Percentiles rank a stretch among this genome's conserved stretches.
phyloP scores from a whole-genome alignment of 2,797 vertebrate species.

The Salmo trutta region DNA sequence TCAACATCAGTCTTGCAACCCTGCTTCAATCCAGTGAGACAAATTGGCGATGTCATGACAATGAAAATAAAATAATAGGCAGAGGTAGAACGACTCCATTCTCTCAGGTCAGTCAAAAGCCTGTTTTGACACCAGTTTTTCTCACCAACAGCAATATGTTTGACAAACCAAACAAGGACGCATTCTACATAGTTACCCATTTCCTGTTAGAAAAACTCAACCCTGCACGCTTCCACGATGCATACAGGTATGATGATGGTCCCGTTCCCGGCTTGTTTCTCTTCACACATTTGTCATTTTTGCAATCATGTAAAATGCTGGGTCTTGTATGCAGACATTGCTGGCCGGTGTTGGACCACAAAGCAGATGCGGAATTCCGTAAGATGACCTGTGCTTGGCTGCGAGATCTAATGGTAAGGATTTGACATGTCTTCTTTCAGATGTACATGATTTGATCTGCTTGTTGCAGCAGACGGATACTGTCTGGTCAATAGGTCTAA shows the following conservation, averaged over 20 bases:
- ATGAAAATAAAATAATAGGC: neutral
- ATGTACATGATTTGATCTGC: neutral
- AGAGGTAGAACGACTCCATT: too few relatives aligned
- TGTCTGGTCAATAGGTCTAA: neutral
- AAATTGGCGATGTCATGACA: neutral
- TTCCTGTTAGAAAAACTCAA: conserved; percentile 86
- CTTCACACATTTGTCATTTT: neutral
- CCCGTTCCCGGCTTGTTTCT: neutral
- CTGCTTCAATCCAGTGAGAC: neutral
- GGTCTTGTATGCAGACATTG: conserved; percentile 68
- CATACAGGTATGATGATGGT: conserved; percentile 74
- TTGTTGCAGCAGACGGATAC: neutral
- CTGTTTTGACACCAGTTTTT: neutral
- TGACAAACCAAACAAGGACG: conserved; percentile 76
- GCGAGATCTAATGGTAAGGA: conserved; percentile 80
- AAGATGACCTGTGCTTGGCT: conserved; percentile 83
- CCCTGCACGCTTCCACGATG: conserved; percentile 46
- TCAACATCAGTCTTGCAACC: neutral
- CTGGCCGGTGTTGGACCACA: conserved; percentile 72
- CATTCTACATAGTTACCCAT: conserved; percentile 67
- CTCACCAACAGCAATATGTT: conserved; percentile 81
- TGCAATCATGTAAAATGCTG: neutral
- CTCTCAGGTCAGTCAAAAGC: neutral
- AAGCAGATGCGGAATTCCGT: conserved; percentile 76
- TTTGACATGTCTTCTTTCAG: neutral